Evolutionary conservation across 2,113 vertebrate genomes (phyloP).

Genomic region (Forbesichthys papilliferus): DNA sequence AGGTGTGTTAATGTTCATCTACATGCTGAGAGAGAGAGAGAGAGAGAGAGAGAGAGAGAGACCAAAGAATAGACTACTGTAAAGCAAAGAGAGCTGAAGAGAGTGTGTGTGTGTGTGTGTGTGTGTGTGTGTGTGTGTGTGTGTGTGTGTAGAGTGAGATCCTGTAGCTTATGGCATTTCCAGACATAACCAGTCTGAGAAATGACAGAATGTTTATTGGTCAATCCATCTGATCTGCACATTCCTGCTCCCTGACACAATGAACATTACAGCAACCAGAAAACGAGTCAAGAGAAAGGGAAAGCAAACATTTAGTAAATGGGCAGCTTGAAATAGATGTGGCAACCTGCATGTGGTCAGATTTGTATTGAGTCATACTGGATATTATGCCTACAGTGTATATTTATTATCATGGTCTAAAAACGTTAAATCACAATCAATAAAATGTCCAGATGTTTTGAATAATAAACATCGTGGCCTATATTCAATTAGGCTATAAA

Average conservation of each 20-base stretch:
- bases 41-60: neutral
- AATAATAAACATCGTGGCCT: too few species aligned
- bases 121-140: neutral
- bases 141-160: neutral
- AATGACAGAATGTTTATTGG: slow-evolving; percentile 45
- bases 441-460: too few species aligned
- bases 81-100: neutral
- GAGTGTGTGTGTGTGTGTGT: neutral
- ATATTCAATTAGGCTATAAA: too few species aligned
- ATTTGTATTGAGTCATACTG: too few species aligned
- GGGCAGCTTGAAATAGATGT: neutral
- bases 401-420: too few species aligned
- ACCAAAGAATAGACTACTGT: neutral
- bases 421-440: too few species aligned
- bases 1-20: too few species aligned
- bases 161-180: slow-evolving; percentile 44
- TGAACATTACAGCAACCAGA: slow-evolving; percentile 45
- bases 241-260: slow-evolving; percentile 61
- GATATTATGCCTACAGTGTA: too few species aligned
- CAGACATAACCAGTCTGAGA: slow-evolving; percentile 41
- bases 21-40: neutral
- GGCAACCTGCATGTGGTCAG: too few species aligned
- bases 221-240: slow-evolving; percentile 45
- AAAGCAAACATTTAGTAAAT: neutral
- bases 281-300: neutral